These are phyloP conservation scores for Lethrus apterus DNA, from an alignment of 1,140 invertebrate genomes.

Conservation along the genomic window DNA sequence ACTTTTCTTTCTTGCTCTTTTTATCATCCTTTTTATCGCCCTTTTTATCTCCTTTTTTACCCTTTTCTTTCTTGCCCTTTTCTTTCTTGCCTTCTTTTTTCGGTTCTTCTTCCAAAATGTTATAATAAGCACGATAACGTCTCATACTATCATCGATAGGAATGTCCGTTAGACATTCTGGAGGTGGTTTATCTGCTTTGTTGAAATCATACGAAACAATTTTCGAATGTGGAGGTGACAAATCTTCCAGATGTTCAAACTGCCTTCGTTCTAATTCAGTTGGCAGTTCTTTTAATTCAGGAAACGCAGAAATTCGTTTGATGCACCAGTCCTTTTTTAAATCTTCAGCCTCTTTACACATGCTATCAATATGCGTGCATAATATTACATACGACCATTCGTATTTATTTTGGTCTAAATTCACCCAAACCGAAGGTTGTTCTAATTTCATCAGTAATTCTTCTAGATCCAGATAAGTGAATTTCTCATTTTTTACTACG, in stretches of 20 bases:
- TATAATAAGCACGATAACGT: conserved; percentile 1
- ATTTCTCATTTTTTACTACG: neutral
- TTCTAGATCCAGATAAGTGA: conserved; percentile 4
- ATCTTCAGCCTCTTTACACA: neutral
- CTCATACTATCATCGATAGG: neutral
- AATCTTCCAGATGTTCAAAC: neutral
- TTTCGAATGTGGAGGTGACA: neutral
- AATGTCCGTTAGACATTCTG: conserved; percentile 8
- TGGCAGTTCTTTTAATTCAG: neutral
- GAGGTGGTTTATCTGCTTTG: neutral
- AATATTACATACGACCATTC: conserved; percentile 2
- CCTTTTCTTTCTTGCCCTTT: neutral
- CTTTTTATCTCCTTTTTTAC: neutral
- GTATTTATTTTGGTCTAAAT: neutral
- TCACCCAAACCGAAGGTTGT: neutral
- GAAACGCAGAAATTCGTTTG: neutral
- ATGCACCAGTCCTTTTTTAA: neutral
- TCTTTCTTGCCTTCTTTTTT: neutral
- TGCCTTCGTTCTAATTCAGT: neutral
- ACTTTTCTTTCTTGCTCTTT: neutral
- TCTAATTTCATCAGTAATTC: conserved; percentile 1
- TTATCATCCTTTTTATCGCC: neutral
- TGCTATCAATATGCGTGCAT: neutral
- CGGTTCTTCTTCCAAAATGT: neutral
- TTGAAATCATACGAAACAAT: neutral